Conservation (phyloP, 2,113 vertebrate species). For the Apeltes quadracus region DNA sequence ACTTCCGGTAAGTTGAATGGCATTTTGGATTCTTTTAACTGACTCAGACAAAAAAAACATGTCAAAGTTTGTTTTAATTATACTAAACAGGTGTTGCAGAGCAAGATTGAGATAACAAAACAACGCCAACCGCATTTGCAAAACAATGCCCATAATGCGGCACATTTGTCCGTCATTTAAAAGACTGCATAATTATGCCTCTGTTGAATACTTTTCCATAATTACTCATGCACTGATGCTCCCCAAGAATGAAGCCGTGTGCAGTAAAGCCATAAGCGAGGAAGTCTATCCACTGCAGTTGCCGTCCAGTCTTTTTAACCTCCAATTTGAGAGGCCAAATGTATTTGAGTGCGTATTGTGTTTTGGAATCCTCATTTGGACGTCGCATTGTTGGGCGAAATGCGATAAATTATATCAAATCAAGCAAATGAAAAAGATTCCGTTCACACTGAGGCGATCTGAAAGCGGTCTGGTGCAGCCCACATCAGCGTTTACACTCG, state of each 20-base stretch:
- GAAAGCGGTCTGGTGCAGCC: slow-evolving; percentile 5
- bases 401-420: slow-evolving; percentile 50
- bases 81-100: slow-evolving; percentile 78
- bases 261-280: slow-evolving; percentile 45
- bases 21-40: slow-evolving; percentile 65
- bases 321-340: slow-evolving; percentile 58
- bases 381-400: slow-evolving; percentile 43
- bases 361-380: slow-evolving; percentile 56
- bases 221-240: slow-evolving; percentile 77
- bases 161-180: slow-evolving; percentile 77
- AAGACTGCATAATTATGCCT: slow-evolving; percentile 80
- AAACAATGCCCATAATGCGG: slow-evolving; percentile 79
- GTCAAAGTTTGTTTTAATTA: slow-evolving; percentile 81
- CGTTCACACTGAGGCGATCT: background rate
- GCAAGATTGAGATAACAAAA: slow-evolving; percentile 70
- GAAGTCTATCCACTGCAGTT: slow-evolving; percentile 59
- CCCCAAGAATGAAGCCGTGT: slow-evolving; percentile 60
- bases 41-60: slow-evolving; percentile 66
- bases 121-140: slow-evolving; percentile 80
- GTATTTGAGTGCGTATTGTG: slow-evolving; percentile 63
- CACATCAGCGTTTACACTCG: slow-evolving; percentile 5
- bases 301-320: slow-evolving; percentile 64
- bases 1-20: slow-evolving; percentile 40
- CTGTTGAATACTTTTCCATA: slow-evolving; percentile 80
- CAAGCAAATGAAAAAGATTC: slow-evolving; percentile 25